Percentiles rank a stretch among this genome's conserved stretches.
Evolutionary conservation across 2,113 vertebrate genomes (phyloP).

Genomic region (Alexandromys fortis): DNA sequence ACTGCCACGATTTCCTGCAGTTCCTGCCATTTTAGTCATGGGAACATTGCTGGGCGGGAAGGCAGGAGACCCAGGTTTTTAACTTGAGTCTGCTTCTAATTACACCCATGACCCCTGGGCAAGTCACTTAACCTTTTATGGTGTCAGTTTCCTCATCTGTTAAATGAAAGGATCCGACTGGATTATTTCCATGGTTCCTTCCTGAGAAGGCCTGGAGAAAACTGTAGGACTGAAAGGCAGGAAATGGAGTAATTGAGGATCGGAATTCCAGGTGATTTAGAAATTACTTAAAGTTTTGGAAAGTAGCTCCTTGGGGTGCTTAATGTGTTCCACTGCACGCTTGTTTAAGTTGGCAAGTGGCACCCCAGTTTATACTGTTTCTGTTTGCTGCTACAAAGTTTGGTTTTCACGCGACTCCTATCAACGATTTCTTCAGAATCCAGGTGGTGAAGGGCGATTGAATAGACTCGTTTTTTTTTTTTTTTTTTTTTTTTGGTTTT

Average conservation of each 20-base stretch:
- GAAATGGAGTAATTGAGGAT: conserved; percentile 51
- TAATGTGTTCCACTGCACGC: neutral
- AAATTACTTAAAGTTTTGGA: conserved; percentile 54
- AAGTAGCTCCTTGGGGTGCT: neutral
- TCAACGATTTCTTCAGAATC: conserved; percentile 20
- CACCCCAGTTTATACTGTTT: neutral
- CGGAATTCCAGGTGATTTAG: conserved; percentile 47
- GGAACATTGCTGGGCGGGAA: conserved; percentile 8
- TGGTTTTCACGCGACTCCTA: neutral
- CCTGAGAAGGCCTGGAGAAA: conserved; percentile 9
- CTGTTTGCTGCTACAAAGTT: neutral
- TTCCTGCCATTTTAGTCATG: neutral
- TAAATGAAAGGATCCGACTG: conserved; percentile 66
- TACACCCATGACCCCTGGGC: conserved; percentile 8
- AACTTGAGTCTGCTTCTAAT: conserved; percentile 47
- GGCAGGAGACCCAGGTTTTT: neutral
- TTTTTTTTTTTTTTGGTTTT: no score
- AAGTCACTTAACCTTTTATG: conserved; percentile 55
- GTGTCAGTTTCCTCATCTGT: conserved; percentile 58
- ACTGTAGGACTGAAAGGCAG: conserved; percentile 42
- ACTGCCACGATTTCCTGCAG: neutral
- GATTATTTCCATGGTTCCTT: conserved; percentile 52
- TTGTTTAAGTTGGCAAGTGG: neutral
- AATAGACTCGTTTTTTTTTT: conserved; percentile 25
- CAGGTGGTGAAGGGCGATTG: conserved; percentile 4